Evolutionary conservation across 2,797 vertebrate genomes (phyloP).

Genomic region (Helostoma temminkii): DNA sequence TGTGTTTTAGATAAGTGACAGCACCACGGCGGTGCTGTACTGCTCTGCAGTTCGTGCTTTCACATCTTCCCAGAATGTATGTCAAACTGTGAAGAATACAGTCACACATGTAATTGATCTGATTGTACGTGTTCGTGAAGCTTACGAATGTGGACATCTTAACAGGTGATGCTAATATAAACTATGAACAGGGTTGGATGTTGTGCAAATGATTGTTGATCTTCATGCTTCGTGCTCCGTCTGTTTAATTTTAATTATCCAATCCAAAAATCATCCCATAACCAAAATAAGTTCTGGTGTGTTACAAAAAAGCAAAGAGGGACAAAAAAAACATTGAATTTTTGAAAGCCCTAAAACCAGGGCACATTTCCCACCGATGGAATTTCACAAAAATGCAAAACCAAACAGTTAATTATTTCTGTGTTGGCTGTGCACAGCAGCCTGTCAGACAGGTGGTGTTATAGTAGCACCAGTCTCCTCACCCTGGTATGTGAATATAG

Average conservation of each 20-base stretch:
- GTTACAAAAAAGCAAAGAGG: constrained; percentile 4
- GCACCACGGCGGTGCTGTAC: constrained; percentile 53
- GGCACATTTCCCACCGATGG: constrained; percentile 37
- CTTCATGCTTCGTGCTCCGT: constrained; percentile 23
- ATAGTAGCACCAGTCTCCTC: constrained; percentile 55
- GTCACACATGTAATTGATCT: constrained; percentile 47
- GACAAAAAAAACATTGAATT: background rate
- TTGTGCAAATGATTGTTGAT: constrained; percentile 37
- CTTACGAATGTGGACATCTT: constrained; percentile 49
- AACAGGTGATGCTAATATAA: constrained; percentile 27
- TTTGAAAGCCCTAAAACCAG: constrained; percentile 13
- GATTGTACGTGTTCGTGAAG: constrained; percentile 61
- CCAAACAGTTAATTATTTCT: constrained; percentile 57
- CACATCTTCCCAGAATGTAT: constrained; percentile 68
- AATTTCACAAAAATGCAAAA: constrained; percentile 73
- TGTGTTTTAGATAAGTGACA: constrained; percentile 64
- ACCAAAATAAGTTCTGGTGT: constrained; percentile 51
- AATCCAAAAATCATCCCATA: constrained; percentile 43
- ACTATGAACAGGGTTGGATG: constrained; percentile 18
- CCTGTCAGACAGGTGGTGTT: constrained; percentile 66
- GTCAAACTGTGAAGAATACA: constrained; percentile 70
- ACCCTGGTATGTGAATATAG: constrained; percentile 42
- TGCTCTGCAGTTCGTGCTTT: constrained; percentile 59
- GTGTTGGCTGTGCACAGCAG: constrained; percentile 22
- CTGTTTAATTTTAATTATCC: constrained; percentile 15